Base-by-base conservation (phyloP, 2,113 vertebrate species). In the Junco hyemalis region DNA sequence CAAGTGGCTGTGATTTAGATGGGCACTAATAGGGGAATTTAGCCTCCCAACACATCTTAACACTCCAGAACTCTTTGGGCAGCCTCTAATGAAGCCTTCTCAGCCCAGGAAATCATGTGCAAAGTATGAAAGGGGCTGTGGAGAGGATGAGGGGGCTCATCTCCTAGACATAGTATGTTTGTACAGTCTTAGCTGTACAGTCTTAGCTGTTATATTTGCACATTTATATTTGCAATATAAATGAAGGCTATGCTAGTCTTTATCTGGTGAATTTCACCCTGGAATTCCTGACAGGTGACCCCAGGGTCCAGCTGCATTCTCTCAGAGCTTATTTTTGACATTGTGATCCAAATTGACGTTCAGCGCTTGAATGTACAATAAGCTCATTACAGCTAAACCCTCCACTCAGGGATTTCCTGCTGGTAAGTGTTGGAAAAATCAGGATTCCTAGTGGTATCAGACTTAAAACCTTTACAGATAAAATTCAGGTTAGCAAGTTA, bases 261-360 rank as follows among this genome's bases (percentile, higher is more conserved):
- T 70, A 54, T 97, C 95, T 96, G 96, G 83, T 29, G 56, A 81
- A 7, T 88, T 85, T 94, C 77, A 92, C n/a, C 84, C 86, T 88
- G 73, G 80, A 96, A 81, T 71, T 95, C 92, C 94, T 96, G 96
- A 95, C 88, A 96, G 84, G 90, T 88, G 76, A 88, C 90, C 90
- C 94, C 64, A 65, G 63, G 63, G 88, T 84, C 59, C 8, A 7
- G 70, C 79, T 94, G 86, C 89, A 64, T 42, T 72, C 63, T 90
- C 80, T 72, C 66, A 53, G 50, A 44, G 81, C 78, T 95, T 92
- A 82, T 92, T 93, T 95, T 89, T 95, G 92, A 91, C 91, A 56
- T 45, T 12, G 44, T 95, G 93, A 95, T 95, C 92, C 93, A 93
- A 96, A 88, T 44, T 91, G 91, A 91, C 13, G 0, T 90, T 74